These are phyloP conservation scores for Castor canadensis DNA, from an alignment of 2,113 vertebrate genomes.

Conservation along the genomic window DNA sequence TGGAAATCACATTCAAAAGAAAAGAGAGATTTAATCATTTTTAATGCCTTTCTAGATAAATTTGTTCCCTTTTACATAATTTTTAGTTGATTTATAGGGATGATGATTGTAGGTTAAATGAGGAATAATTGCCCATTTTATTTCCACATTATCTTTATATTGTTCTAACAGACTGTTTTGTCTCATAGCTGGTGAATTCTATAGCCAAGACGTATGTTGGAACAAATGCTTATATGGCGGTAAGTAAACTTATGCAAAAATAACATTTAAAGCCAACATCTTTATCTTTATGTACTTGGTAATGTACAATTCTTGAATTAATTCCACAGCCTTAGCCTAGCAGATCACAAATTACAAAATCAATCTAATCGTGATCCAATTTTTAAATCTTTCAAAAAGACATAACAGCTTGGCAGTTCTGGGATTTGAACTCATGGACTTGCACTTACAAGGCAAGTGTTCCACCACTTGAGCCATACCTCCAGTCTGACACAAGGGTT, in stretches of 20 bases:
- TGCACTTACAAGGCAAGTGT: no score
- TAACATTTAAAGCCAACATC: conserved; percentile 64
- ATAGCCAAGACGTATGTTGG: conserved; percentile 99
- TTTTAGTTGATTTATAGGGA: conserved; percentile 89
- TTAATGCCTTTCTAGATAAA: conserved; percentile 86
- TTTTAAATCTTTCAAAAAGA: conserved; percentile 58
- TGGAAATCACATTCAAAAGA: conserved; percentile 80
- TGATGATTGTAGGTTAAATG: conserved; percentile 89
- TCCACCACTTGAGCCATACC: no score
- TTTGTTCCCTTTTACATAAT: conserved; percentile 84
- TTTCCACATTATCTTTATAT: conserved; percentile 90
- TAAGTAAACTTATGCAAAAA: conserved; percentile 88
- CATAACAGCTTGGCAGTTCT: no score
- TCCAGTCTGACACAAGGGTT: no score
- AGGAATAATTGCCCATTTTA: conserved; percentile 92
- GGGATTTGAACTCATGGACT: no score
- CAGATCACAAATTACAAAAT: conserved; percentile 41
- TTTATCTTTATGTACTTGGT: conserved; percentile 69
- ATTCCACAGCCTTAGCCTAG: conserved; percentile 28
- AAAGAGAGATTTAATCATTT: conserved; percentile 85
- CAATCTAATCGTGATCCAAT: conserved; percentile 38
- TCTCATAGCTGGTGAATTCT: conserved; percentile 98
- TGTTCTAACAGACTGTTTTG: conserved; percentile 88
- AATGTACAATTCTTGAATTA: conserved; percentile 47
- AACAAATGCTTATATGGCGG: conserved; percentile 99